Base-by-base conservation (phyloP, 1,140 invertebrate species). In the Trichonephila inaurata region DNA sequence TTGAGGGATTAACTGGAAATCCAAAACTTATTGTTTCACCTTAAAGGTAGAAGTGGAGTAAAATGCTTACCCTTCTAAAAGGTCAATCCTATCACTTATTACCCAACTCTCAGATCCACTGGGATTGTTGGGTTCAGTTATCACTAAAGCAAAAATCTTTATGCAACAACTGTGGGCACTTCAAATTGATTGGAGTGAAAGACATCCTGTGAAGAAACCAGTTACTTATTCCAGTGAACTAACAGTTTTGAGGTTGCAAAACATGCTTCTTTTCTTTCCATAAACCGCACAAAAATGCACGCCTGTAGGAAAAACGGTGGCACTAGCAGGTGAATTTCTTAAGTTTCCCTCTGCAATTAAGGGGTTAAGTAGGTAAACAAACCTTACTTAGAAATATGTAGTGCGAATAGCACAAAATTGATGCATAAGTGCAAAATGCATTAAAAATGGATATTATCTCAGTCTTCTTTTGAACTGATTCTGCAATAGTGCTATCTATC, bases 61-160 rank as follows among this genome's bases (percentile, higher is more conserved):
- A 51, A 51, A 51, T 51, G 21, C 60, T 18, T 14, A 58, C 14
- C 19, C 61, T 21, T 62, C 89, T 21, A 82, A 12, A 10, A 82
- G 95, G 16, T 51, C 51, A 12, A 12, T 51, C 51, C 10, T 51
- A 51, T 51, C 51, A 51, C 0, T 51, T 51, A 51, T 51, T 5
- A 94, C 95, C 4, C 94, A 94, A 93, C 44, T 96, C 12, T 96
- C 96, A 94, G 96, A 96, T 94, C 96, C 96, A 21, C 94, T 96
- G 33, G 33, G 33, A 40, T 40, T 40, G 33, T 40, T 28, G 96
- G 94, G 94, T 40, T 95, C 96, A 58, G 62, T 95, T 14, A 95
- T 95, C 19, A 94, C 96, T 19, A 92, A 90, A 16, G 95, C 95
- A 33, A 96, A 96, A 95, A 10, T 91, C 96, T 3, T 88, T 96